phyloP scores from a whole-genome alignment of 2,888 invertebrate genomes.

The Pollenia angustigena region DNA sequence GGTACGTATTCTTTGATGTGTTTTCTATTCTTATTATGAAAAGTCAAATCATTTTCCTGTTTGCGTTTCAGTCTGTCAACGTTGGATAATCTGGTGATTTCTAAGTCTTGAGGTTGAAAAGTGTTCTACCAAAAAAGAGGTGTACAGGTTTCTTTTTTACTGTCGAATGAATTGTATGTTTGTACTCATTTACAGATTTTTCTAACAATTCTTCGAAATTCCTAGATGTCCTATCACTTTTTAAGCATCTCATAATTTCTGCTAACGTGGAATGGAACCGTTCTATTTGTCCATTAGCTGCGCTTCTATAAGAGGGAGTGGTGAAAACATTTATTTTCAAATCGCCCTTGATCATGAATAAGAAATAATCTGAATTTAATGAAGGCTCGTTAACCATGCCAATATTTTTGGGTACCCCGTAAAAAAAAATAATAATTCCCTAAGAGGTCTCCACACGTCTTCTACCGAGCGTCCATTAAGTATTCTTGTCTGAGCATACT shows the following conservation, averaged over 20 bases:
- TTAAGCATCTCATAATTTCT: slow-evolving; percentile 73
- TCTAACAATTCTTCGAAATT: slow-evolving; percentile 49
- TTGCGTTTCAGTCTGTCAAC: slow-evolving; percentile 50
- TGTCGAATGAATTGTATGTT: slow-evolving; percentile 65
- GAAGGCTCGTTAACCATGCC: too few relatives aligned
- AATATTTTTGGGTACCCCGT: slow-evolving; percentile 74
- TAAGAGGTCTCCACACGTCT: slow-evolving; percentile 58
- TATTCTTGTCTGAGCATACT: slow-evolving; percentile 36
- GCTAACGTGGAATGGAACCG: slow-evolving; percentile 72
- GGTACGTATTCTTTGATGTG: slow-evolving; percentile 63
- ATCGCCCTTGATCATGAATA: slow-evolving; percentile 66
- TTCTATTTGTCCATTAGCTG: slow-evolving; percentile 39
- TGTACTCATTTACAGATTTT: slow-evolving; percentile 60
- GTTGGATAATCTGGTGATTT: slow-evolving; percentile 34
- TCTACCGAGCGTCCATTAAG: slow-evolving; percentile 49
- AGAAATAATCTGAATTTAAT: too few relatives aligned
- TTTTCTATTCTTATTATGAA: slow-evolving; percentile 64
- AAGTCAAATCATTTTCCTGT: slow-evolving; percentile 52
- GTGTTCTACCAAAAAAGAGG: too few relatives aligned
- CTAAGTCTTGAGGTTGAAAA: slow-evolving; percentile 55
- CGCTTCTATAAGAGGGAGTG: slow-evolving; percentile 66
- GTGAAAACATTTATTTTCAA: slow-evolving; percentile 61
- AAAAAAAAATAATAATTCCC: slow-evolving; percentile 66
- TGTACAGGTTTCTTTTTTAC: slow-evolving; percentile 67
- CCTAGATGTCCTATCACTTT: slow-evolving; percentile 48